Evolutionary conservation across 2,113 vertebrate species (phyloP), one percentile per base, ranked within the genome.

Genomic region (Glareola pratincola): DNA sequence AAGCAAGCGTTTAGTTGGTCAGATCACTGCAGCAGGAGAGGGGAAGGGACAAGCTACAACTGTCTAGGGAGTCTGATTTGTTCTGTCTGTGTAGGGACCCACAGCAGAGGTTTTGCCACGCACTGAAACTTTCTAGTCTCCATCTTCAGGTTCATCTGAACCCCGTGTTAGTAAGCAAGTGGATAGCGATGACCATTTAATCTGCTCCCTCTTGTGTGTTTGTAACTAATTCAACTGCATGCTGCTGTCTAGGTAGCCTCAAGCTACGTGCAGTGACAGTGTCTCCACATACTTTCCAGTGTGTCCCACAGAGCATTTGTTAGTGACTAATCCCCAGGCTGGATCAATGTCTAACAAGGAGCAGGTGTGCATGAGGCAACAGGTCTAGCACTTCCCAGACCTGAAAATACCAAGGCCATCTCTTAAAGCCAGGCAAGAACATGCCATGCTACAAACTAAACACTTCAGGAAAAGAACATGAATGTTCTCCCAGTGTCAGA

Each of bases 391-490:
- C 22, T 50, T 60, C 57, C 57, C 0, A 59, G 54, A 32, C 20
- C 22, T 62, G 39, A n/a, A 59, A 69, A 54, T 2, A n/a, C 16
- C 45, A 69, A 54, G 36, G 24, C 23, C 4, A n/a, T n/a, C 29
- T 74, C 43, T 53, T 62, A 34, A 71, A 64, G 68, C 24, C 45
- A 85, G 12, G 34, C 67, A 19, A 62, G 17, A 69, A 51, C 20
- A 29, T 2, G 18, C 10, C 37, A 75, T 0, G 0, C 19, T 41
- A 54, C 18, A 39, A 48, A 41, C 23, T 45, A 39, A 59, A 29
- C 11, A 32, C 45, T 50, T 60, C 83, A 80, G 30, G 23, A 69
- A 53, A 66, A 68, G 54, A 57, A 73, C 16, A 16, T 2, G 11
- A 34, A 21, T 32, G 22, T 36, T 75, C 9, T 34, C 7, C 29